Base-by-base conservation (phyloP, 2,888 invertebrate genomes). In the Leptopilina drosophilae region DNA sequence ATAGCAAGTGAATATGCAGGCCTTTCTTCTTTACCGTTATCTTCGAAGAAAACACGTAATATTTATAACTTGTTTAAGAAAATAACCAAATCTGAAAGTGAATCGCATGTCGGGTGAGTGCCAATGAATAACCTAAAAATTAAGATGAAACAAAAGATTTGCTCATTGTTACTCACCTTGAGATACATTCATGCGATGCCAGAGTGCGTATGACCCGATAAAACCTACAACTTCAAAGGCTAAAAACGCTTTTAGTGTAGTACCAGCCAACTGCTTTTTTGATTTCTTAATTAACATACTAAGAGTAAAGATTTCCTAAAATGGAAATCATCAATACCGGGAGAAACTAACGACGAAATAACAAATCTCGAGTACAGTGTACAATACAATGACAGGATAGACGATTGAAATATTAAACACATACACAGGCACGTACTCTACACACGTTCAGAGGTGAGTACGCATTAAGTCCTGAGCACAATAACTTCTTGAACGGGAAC, bases 271-370 rank as follows among this genome's bases (percentile, higher is more conserved):
- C 92, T 76, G 90, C 90, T 87, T 94, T 92, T 90, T 94, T 6
- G 95, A 94, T 80, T 92, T 92, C 92, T 95, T 96, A 84, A 92
- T 92, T 91, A 96, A 92, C 96, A 96, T 96, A 93, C 88, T 90
- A 87, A 78, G 79, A 78, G 81, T 77, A 83, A 82, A 77, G 86
- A 90, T 85, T 89, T 87, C 91, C 91, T 88, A 88, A 91, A 89
- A 90, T 89, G 91, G 91, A 89, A 89, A 90, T 91, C 88, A 88
- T 90, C 85, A 84, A 87, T 86, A 87, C 85, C 81, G 82, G 81
- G 85, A 83, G 81, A 85, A 82, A 81, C 80, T 81, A 82, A 80
- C 82, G 81, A 86, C 82, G 84, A 86, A 86, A 86, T 85, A 83
- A 78, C 79, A 15, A 15, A 62, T 15, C 59, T 59, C 20, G 12